Conservation (phyloP, 2,888 invertebrate genomes). For the Cepaea hortensis region DNA sequence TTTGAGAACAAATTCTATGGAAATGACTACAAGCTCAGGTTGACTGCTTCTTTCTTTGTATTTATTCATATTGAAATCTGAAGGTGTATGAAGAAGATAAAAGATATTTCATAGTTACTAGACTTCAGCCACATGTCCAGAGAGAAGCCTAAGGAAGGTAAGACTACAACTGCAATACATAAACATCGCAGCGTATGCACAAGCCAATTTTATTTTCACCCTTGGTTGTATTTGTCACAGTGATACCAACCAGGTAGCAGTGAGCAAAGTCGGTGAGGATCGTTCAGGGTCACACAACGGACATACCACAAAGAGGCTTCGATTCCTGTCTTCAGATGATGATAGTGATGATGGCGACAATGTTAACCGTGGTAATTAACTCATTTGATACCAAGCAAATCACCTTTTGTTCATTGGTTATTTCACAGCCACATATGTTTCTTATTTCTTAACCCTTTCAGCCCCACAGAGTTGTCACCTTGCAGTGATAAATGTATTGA, state of each 20-base stretch:
- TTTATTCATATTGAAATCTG: too few species aligned
- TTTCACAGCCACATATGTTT: too few species aligned
- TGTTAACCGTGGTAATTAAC: not conserved
- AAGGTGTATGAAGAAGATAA: not conserved
- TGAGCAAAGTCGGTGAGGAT: slow-evolving; percentile 4
- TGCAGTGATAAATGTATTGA: too few species aligned
- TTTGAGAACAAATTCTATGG: too few species aligned
- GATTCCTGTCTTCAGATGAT: slow-evolving; percentile 47
- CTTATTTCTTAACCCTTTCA: too few species aligned
- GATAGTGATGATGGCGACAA: slow-evolving; percentile 18
- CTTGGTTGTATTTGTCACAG: not conserved
- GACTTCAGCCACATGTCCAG: not conserved
- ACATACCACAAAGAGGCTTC: slow-evolving; percentile 52
- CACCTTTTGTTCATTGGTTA: too few species aligned
- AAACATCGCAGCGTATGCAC: not conserved
- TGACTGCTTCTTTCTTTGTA: not conserved
- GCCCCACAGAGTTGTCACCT: too few species aligned
- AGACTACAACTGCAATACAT: not conserved
- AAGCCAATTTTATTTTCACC: not conserved
- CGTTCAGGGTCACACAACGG: slow-evolving; percentile 43
- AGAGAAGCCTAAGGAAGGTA: not conserved
- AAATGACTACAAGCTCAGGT: not conserved
- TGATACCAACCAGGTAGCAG: not conserved
- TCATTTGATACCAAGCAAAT: not conserved
- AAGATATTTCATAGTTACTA: not conserved